Evolutionary conservation across 2,797 vertebrate genomes (phyloP).

Genomic region (Dipus sagitta): DNA sequence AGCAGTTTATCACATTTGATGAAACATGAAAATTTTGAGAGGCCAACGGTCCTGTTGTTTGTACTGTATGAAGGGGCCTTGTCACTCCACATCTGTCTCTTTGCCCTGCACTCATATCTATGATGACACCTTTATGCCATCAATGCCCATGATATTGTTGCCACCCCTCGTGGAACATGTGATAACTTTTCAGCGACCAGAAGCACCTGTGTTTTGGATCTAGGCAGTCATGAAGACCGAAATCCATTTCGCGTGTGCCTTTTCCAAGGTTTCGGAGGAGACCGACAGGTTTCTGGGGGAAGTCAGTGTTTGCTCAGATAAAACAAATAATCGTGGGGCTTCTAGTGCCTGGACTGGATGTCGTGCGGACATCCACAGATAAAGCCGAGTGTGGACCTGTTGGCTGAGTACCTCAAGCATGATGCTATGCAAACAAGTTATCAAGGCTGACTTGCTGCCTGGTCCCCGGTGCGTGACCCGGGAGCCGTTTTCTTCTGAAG

Average conservation of each 20-base stretch:
- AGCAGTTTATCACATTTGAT: not conserved
- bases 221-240: slow-evolving; percentile 70
- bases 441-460: not conserved
- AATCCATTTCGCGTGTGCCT: slow-evolving; percentile 85
- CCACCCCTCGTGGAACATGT: not conserved
- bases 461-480: slow-evolving; percentile 63
- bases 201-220: slow-evolving; percentile 66
- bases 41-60: not conserved
- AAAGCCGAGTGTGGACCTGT: slow-evolving; percentile 81
- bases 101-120: not conserved
- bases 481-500: slow-evolving; percentile 75
- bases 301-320: slow-evolving; percentile 88
- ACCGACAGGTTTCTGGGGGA: slow-evolving; percentile 86
- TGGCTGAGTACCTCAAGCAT: slow-evolving; percentile 80
- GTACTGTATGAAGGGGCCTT: not conserved
- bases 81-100: not conserved
- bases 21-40: not conserved
- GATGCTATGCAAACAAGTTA: slow-evolving; percentile 86
- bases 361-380: slow-evolving; percentile 83
- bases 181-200: slow-evolving; percentile 44
- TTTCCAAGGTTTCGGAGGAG: slow-evolving; percentile 88
- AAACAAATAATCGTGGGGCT: slow-evolving; percentile 86
- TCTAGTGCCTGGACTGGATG: slow-evolving; percentile 73
- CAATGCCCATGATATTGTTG: not conserved
- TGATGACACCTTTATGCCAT: not conserved